Percentiles rank a stretch among this genome's conserved stretches.
These are phyloP conservation scores for Lordiphosa stackelbergi DNA, from an alignment of 1,140 invertebrate species.

Conservation along the genomic window DNA sequence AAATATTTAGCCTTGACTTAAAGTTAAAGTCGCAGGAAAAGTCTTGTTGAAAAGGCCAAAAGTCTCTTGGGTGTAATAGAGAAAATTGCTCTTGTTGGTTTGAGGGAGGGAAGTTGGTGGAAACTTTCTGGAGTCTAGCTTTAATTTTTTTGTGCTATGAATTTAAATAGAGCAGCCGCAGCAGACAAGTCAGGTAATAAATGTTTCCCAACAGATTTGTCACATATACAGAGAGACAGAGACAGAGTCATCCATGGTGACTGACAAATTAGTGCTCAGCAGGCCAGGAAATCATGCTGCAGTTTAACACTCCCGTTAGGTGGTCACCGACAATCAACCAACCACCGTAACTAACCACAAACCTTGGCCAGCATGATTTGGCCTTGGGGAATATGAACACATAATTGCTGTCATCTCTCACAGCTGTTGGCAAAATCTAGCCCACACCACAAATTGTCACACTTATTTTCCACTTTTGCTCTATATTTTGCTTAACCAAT, in stretches of 20 bases:
- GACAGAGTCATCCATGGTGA: constrained; percentile 16
- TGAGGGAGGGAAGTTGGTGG: not conserved
- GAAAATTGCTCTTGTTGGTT: constrained; percentile 54
- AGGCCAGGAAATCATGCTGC: constrained; percentile 14
- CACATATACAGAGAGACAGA: constrained; percentile 8
- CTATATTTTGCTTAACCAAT: constrained; percentile 5
- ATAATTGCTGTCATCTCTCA: constrained; percentile 57
- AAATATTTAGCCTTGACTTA: constrained; percentile 46
- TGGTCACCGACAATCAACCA: not conserved
- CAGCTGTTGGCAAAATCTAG: constrained; percentile 39
- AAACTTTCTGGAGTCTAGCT: constrained; percentile 46
- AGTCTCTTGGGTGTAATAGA: constrained; percentile 52
- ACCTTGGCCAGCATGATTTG: constrained; percentile 53
- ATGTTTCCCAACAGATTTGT: constrained; percentile 65
- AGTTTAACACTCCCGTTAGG: constrained; percentile 17
- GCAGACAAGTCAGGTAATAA: constrained; percentile 49
- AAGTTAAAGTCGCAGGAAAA: constrained; percentile 29
- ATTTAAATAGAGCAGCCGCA: constrained; percentile 34
- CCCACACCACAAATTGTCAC: not conserved
- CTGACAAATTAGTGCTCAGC: constrained; percentile 67
- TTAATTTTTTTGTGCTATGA: constrained; percentile 46
- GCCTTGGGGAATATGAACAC: constrained; percentile 50
- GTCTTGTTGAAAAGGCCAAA: constrained; percentile 25
- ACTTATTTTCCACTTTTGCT: constrained; percentile 47
- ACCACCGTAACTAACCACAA: constrained; percentile 52